Percentiles rank a stretch among this genome's conserved stretches.
phyloP scores from a whole-genome alignment of 2,888 invertebrate species.

The Nomada ferruginata region DNA sequence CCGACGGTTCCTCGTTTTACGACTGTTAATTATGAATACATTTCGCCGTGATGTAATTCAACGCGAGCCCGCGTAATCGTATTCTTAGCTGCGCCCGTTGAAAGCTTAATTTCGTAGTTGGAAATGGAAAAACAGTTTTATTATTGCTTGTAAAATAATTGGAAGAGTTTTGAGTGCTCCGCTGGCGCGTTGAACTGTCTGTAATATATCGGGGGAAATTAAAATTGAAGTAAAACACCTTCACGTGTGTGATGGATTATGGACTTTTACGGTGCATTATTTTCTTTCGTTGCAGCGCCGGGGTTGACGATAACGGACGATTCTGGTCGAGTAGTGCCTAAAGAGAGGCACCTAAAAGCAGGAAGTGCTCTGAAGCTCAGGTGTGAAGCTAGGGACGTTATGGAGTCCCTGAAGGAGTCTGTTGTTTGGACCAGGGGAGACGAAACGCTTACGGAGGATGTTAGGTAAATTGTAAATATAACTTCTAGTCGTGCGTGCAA shows the following conservation, averaged over 20 bases:
- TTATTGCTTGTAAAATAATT: slow-evolving; percentile 13
- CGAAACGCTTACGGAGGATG: slow-evolving; percentile 85
- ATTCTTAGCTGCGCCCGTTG: slow-evolving; percentile 19
- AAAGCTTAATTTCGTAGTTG: slow-evolving; percentile 24
- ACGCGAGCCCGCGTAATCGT: slow-evolving; percentile 33
- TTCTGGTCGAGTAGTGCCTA: slow-evolving; percentile 86
- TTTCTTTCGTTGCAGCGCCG: slow-evolving; percentile 84
- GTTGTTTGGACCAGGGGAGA: slow-evolving; percentile 86
- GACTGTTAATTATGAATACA: slow-evolving; percentile 49
- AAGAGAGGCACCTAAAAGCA: slow-evolving; percentile 87
- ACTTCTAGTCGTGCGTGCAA: neutral
- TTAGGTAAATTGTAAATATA: slow-evolving; percentile 83
- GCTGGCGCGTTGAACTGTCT: neutral
- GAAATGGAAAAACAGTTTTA: slow-evolving; percentile 10
- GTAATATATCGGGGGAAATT: slow-evolving; percentile 1
- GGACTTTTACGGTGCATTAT: too few relatives aligned
- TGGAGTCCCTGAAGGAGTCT: slow-evolving; percentile 83
- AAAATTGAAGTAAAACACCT: neutral
- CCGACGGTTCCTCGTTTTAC: slow-evolving; percentile 29
- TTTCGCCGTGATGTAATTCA: slow-evolving; percentile 42
- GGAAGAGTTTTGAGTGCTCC: neutral
- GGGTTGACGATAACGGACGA: slow-evolving; percentile 87
- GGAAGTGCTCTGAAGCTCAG: slow-evolving; percentile 86
- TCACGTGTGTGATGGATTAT: slow-evolving; percentile 61
- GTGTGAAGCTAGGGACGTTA: slow-evolving; percentile 84